Base-by-base conservation (phyloP, 2,797 vertebrate genomes). In the Halcyon smyrnensis region DNA sequence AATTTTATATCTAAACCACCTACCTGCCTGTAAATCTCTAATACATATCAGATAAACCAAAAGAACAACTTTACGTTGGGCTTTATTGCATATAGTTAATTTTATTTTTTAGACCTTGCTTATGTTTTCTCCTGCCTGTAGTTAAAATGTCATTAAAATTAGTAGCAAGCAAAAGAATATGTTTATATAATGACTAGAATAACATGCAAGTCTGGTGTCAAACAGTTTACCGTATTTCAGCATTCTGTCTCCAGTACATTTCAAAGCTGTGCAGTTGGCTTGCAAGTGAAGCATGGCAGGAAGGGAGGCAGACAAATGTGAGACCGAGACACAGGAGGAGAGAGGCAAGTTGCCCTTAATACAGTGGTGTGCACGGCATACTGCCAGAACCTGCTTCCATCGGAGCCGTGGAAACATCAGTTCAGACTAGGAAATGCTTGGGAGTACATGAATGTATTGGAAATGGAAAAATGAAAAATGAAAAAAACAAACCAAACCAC, bases 1-100 rank as follows among this genome's bases (percentile, higher is more conserved):
- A n/a, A 8, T 10, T 60, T 57, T 78, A 81, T 53, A 23, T 82
- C 15, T 67, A 63, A 90, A 24, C 32, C 18, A 4, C 30, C 62
- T 65, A 18, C 15, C 14, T 53, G 87, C 32, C 27, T 75, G n/a
- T 50, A 88, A 84, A 54, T 91, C 32, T n/a, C 37, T 69, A 24
- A 39, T 67, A 6, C 6, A 0, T 34, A 34, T 0, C 1, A n/a
- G 27, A 18, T 71, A 93, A 84, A 76, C 15, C 5, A 50, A 36
- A 80, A 77, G 23, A n/a, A 8, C 46, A 6, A 15, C 6, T 74
- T 84, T 50, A 60, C 15, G 5, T 9, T 50, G 27, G 15, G 16
- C 27, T 73, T 51, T 67, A 24, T 76, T 83, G 24, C 27, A 37
- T 51, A 11, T 8, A 64, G n/a, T 45, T 86, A 30, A 45, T 70